Evolutionary conservation across 2,888 invertebrate species (phyloP).

Genomic region (Andrena dorsata): DNA sequence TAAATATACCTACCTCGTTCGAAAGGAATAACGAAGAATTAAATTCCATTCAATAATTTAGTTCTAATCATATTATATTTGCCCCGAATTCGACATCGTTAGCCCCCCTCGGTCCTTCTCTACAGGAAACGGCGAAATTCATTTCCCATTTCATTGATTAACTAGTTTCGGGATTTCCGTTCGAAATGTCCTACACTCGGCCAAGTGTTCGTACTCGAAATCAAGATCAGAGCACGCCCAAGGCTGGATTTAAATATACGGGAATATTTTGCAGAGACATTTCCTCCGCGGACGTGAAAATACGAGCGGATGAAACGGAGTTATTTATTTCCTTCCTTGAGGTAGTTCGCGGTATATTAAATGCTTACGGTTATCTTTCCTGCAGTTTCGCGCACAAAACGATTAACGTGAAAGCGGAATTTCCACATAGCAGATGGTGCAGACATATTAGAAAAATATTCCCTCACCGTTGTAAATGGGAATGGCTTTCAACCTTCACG

Average conservation of each 20-base stretch:
- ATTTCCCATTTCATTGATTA: conserved; percentile 21
- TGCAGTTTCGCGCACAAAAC: conserved; percentile 22
- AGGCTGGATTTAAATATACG: conserved; percentile 25
- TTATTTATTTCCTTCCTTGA: conserved; percentile 55
- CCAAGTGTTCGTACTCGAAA: background rate
- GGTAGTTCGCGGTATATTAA: conserved; percentile 47
- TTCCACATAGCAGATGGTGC: conserved; percentile 36
- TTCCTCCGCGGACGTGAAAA: conserved; percentile 25
- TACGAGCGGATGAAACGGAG: conserved; percentile 40
- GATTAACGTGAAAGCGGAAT: conserved; percentile 24
- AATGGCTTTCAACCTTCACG: background rate
- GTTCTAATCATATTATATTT: background rate
- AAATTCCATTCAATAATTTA: background rate
- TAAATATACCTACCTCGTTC: background rate
- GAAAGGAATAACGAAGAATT: background rate
- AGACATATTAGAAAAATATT: conserved; percentile 36
- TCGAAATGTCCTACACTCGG: background rate
- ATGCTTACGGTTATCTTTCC: conserved; percentile 50
- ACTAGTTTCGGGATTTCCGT: background rate
- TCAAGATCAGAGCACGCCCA: conserved; percentile 5
- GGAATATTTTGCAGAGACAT: conserved; percentile 22
- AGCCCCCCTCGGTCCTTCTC: background rate
- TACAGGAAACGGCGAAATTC: background rate
- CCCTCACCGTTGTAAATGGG: conserved; percentile 1
- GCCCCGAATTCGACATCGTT: background rate